These are phyloP conservation scores for Cylindroiulus punctatus DNA, from an alignment of 2,888 invertebrate species.

Conservation along the genomic window DNA sequence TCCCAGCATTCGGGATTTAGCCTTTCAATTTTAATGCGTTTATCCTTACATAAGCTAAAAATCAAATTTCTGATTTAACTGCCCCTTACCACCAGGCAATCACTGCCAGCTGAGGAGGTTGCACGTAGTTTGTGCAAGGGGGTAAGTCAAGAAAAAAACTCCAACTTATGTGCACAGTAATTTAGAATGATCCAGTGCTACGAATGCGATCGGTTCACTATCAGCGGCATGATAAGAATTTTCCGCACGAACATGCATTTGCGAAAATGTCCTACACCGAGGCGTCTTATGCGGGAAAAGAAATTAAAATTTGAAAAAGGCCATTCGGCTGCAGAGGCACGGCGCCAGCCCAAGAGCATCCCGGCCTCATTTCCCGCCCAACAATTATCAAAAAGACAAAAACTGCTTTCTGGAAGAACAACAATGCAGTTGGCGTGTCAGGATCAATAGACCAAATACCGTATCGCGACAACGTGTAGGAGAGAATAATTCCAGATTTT, in stretches of 20 bases:
- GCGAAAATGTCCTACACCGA: not conserved
- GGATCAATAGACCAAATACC: slow-evolving; percentile 47
- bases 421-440: not conserved
- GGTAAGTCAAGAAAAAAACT: too few relatives aligned
- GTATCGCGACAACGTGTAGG: slow-evolving; percentile 13
- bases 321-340: not conserved
- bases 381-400: slow-evolving; percentile 33
- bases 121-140: too few relatives aligned
- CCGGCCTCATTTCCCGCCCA: slow-evolving; percentile 21
- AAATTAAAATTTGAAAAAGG: not conserved
- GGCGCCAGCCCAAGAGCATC: not conserved
- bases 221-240: not conserved
- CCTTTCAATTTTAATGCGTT: too few relatives aligned
- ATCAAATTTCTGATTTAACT: too few relatives aligned
- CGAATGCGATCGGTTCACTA: too few relatives aligned
- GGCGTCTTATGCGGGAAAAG: not conserved
- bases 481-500: slow-evolving; percentile 7
- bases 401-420: not conserved
- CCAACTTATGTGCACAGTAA: too few relatives aligned
- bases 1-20: too few relatives aligned
- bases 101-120: too few relatives aligned
- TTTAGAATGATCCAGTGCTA: too few relatives aligned
- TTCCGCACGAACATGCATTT: not conserved
- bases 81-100: too few relatives aligned
- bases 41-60: too few relatives aligned